Conservation (phyloP, 2,113 vertebrate genomes). For the Columba janthina region DNA sequence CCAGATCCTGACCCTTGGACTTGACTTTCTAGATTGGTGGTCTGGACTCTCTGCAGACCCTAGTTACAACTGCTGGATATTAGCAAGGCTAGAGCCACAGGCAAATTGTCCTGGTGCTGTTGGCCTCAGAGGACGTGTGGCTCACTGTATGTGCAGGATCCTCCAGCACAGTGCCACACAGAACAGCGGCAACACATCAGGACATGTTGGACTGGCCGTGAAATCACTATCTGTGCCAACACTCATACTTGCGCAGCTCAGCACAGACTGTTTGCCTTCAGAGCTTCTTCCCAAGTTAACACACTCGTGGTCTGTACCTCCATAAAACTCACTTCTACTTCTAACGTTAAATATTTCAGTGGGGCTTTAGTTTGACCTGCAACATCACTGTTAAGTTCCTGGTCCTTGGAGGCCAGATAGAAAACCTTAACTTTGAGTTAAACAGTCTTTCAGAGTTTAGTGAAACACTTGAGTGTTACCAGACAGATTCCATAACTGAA, state of each 20-base stretch:
- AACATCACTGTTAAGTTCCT: neutral
- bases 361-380: neutral
- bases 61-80: neutral
- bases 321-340: neutral
- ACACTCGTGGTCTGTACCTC: neutral
- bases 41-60: neutral
- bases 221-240: neutral
- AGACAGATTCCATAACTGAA: neutral
- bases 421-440: neutral
- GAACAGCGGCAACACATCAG: neutral
- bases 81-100: neutral
- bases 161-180: fast-evolving
- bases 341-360: fast-evolving
- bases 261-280: neutral
- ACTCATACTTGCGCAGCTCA: neutral
- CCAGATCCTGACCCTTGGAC: neutral
- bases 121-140: neutral
- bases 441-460: neutral
- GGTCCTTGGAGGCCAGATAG: neutral
- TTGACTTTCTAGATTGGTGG: neutral
- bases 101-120: neutral
- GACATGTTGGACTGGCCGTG: fast-evolving
- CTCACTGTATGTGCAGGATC: neutral
- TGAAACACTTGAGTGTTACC: neutral
- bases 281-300: neutral